phyloP scores from a whole-genome alignment of 2,113 vertebrate species.

The Cettia cetti region DNA sequence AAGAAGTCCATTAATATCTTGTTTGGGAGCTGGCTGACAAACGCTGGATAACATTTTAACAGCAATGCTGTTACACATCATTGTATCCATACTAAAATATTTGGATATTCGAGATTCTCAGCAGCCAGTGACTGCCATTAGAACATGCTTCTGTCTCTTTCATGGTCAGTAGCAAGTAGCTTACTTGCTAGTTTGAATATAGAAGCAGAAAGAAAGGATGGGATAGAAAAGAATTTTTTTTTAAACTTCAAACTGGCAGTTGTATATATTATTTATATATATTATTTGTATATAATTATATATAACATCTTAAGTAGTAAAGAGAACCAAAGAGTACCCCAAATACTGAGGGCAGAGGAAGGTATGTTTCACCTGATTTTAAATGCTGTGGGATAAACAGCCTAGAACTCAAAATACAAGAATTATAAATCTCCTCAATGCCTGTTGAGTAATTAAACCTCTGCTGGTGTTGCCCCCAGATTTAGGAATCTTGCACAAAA shows the following conservation, averaged over 20 bases:
- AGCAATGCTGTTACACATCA: not conserved
- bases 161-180: accelerated
- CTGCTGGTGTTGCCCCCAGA: not conserved
- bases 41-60: not conserved
- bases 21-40: not conserved
- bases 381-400: not conserved
- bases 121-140: not conserved
- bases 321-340: not conserved
- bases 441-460: not conserved
- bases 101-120: not conserved
- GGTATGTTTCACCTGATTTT: not conserved
- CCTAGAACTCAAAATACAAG: not conserved
- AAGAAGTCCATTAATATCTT: not conserved
- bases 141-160: not conserved
- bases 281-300: too few relatives aligned
- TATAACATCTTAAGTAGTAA: too few relatives aligned
- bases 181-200: not conserved
- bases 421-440: not conserved
- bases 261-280: too few relatives aligned
- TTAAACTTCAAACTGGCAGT: not conserved
- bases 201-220: not conserved
- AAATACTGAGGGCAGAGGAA: not conserved
- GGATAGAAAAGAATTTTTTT: not conserved
- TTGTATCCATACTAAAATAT: not conserved
- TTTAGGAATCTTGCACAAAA: not conserved